A percentile compares a stretch with the other conserved stretches of the same genome.
These are phyloP conservation scores for Benitochromis conjunctus DNA, from an alignment of 2,113 vertebrate genomes.

Conservation along the genomic window DNA sequence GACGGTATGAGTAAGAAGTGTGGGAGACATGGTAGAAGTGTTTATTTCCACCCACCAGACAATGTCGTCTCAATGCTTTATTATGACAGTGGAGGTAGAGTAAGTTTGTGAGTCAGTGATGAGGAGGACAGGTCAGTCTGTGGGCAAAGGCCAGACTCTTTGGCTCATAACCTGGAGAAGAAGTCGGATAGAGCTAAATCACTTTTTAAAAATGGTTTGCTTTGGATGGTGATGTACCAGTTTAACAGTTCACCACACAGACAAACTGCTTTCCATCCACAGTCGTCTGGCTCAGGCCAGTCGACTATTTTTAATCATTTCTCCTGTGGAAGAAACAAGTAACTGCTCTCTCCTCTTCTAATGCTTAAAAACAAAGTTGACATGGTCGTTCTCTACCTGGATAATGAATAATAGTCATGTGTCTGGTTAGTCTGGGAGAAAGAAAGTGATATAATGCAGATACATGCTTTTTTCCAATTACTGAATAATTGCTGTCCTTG, in stretches of 20 bases:
- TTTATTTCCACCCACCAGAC: conserved; percentile 53
- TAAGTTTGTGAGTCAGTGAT: conserved; percentile 39
- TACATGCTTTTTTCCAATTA: neutral
- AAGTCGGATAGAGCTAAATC: conserved; percentile 6
- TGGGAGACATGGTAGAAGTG: conserved; percentile 32
- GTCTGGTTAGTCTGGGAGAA: neutral
- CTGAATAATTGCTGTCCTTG: conserved; percentile 6
- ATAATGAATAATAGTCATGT: neutral
- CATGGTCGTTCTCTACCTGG: neutral
- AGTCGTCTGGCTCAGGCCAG: neutral
- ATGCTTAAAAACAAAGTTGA: neutral
- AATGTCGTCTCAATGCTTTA: conserved; percentile 13
- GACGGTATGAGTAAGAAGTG: conserved; percentile 41
- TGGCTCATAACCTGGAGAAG: conserved; percentile 32
- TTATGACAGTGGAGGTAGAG: conserved; percentile 34
- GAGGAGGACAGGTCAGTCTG: conserved; percentile 22
- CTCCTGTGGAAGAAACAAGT: neutral
- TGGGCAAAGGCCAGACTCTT: conserved; percentile 33
- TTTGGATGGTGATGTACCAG: neutral
- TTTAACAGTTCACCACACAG: conserved; percentile 30
- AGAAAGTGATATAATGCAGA: neutral
- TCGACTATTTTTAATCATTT: neutral
- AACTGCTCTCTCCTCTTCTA: neutral
- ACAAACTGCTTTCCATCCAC: conserved; percentile 14
- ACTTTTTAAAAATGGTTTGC: conserved; percentile 1